Base-by-base conservation (phyloP, 2,888 invertebrate genomes). In the Leptogaster cylindrica region DNA sequence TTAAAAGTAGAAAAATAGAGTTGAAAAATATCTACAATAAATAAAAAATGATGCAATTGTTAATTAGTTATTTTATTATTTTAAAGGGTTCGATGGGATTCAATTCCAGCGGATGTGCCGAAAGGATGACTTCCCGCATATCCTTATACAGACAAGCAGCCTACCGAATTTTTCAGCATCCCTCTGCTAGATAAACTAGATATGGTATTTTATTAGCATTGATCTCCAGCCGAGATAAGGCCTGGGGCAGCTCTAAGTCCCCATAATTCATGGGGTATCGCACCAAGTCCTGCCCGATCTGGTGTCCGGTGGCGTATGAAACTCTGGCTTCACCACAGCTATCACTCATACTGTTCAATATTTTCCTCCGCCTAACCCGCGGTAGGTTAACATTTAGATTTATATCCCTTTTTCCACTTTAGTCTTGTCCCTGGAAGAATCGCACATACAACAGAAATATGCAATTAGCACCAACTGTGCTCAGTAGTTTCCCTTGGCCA, bases 401-500 rank as follows among this genome's bases (percentile, higher is more conserved):
- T 55, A 55, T 55, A 1, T 23, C 55, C 12, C 12, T 23, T 55
- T 55, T 39, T 20, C 36, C 41, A 18, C 31, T 8, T 55, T 55
- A 36, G 23, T 31, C 23, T 2, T 23, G 55, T 25, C 18, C 44
- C 61, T 27, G 61, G 44, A 61, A 44, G 44, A 44, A 61, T 61
- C 44, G 28, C 61, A n/a, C 61, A 14, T 31, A 61, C 61, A 61
- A 44, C 61, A 61, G 44, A 28, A 44, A 61, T 44, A 27, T 44
- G 41, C 44, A 61, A 61, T 61, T 61, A 61, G 61, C 44, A 44
- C 61, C 61, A 61, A 61, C 61, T 61, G 61, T 28, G 61, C 61
- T 44, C 44, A 61, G 61, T 61, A 61, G 61, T 61, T 44, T 27
- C 16, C 27, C 41, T 7, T 25, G 44, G 16, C 61, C 61, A 44